Percentiles rank a stretch among this genome's conserved stretches.
Conservation (phyloP, 2,797 vertebrate species). For the Thripadectes ignobilis region DNA sequence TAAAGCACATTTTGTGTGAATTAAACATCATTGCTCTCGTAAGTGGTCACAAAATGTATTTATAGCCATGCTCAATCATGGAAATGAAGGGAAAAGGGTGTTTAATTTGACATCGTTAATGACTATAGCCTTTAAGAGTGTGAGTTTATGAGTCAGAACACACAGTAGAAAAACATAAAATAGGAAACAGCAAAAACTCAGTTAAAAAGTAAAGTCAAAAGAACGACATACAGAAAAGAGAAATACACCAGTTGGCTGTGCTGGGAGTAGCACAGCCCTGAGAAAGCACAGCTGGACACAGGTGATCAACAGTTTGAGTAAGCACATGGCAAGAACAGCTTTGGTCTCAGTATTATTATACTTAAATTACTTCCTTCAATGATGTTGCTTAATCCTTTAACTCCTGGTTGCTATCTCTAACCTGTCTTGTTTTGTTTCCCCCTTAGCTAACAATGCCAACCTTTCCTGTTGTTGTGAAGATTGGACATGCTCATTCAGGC, state of each 20-base stretch:
- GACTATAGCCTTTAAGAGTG: neutral
- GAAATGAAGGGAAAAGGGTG: neutral
- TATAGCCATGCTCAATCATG: neutral
- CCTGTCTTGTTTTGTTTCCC: slow-evolving; percentile 27
- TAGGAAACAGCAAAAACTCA: neutral
- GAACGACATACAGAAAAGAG: neutral
- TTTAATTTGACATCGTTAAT: neutral
- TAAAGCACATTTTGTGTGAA: neutral
- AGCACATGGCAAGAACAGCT: neutral
- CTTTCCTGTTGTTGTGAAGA: slow-evolving; percentile 98
- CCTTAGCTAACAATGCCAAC: slow-evolving; percentile 91
- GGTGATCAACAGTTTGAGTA: no score
- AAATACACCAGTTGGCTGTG: accelerated
- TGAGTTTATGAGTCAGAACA: neutral
- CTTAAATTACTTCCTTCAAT: neutral
- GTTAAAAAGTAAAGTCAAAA: neutral
- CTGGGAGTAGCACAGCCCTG: neutral
- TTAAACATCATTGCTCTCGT: neutral
- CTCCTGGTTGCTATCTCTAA: neutral
- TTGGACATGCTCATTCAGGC: slow-evolving; percentile 97
- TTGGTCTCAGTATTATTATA: accelerated
- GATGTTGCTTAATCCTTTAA: neutral
- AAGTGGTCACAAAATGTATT: neutral
- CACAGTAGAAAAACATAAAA: neutral
- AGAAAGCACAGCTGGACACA: neutral